Evolutionary conservation across 2,113 vertebrate species (phyloP), one percentile per base, ranked within the genome.

Genomic region (Pseudopodoces humilis): DNA sequence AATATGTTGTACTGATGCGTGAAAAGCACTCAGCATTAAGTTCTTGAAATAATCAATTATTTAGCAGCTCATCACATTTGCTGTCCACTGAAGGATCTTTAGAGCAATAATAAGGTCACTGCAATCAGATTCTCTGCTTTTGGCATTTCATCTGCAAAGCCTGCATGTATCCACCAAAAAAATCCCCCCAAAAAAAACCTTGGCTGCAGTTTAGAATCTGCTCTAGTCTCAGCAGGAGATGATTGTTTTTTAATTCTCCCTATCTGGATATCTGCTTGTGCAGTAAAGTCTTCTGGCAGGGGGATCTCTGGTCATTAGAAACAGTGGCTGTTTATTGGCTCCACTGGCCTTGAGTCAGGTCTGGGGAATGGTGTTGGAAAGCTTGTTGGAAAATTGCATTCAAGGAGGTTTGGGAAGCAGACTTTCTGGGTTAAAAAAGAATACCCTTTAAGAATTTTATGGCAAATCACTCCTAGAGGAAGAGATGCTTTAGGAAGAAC

Each of bases 31-130:
- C 83, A 78, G 71, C 92, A 92, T 92, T 95, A 88, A 86, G 79
- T 85, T 94, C 89, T 90, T 52, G 81, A 96, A 97, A 89, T 91
- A 95, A 94, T 97, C 86, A 94, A 96, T 97, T 97, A 96, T 97
- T 97, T 94, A 96, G 78, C 62, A 95, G 68, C 71, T 96, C 85
- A 95, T 96, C 94, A 92, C 60, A 59, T 94, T 97, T 95, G 83
- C 82, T 94, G 86, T 81, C 94, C 91, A 69, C 55, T 63, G 79
- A 94, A 94, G 89, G 68, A 64, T 89, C 94, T 96, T 87, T 52
- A 70, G 47, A 83, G 82, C 68, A 86, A 78, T 95, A 95, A 91
- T 70, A 80, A 95, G 92, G 95, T 94, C 95, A 92, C 85, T 87
- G 91, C 69, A 91, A 94, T 88, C 74, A 80, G 71, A 90, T 75